Conservation (phyloP, 1,140 invertebrate species). For the Bombus vancouverensis region DNA sequence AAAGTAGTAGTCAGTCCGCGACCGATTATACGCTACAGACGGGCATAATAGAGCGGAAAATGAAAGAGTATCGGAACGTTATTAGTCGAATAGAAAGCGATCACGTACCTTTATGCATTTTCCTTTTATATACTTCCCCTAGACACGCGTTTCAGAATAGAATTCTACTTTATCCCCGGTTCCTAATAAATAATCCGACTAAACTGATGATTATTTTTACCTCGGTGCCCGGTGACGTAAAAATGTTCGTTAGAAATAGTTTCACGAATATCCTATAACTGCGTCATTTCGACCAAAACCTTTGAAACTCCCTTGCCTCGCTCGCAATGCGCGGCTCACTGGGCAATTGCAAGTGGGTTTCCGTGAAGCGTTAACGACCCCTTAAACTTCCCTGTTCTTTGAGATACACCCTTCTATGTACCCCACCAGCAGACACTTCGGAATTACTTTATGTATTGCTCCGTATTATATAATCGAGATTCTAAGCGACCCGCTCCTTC, state of each 20-base stretch:
- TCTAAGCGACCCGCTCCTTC: background rate
- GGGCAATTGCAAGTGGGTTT: constrained; percentile 57
- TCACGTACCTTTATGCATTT: background rate
- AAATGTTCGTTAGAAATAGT: constrained; percentile 35
- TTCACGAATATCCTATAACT: constrained; percentile 28
- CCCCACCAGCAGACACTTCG: background rate
- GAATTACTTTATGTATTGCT: constrained; percentile 24
- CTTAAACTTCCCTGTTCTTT: constrained; percentile 53
- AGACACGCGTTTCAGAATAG: background rate
- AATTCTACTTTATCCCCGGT: background rate
- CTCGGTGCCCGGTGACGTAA: constrained; percentile 6
- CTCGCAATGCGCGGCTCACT: constrained; percentile 35
- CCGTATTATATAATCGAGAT: constrained; percentile 2
- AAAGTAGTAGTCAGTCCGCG: background rate
- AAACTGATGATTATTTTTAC: constrained; percentile 40
- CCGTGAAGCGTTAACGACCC: constrained; percentile 57
- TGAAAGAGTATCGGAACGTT: constrained; percentile 9
- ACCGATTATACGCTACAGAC: background rate
- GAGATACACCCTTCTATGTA: constrained; percentile 44
- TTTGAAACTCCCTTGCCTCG: constrained; percentile 50
- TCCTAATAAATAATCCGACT: constrained; percentile 22
- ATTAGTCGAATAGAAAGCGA: constrained; percentile 30
- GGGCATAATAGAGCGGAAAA: constrained; percentile 11
- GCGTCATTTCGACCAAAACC: constrained; percentile 47
- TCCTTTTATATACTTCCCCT: background rate